Conservation (phyloP, 2,888 invertebrate species). For the Sarcophaga variegata region DNA sequence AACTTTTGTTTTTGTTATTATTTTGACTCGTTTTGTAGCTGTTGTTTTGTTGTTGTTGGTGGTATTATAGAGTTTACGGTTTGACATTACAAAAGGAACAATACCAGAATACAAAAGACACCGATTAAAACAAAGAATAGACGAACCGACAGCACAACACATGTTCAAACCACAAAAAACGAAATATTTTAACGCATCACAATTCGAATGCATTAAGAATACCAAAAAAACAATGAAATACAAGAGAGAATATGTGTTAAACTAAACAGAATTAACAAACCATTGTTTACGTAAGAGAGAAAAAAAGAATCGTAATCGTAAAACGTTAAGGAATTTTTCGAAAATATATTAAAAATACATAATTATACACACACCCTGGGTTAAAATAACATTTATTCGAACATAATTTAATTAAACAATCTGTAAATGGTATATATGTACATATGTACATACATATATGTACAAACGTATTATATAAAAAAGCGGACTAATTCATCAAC, state of each 20-base stretch:
- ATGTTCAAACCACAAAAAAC: slow-evolving; percentile 34
- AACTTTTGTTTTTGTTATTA: slow-evolving; percentile 8
- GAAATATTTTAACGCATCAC: slow-evolving; percentile 18
- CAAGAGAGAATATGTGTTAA: background rate
- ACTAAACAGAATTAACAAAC: slow-evolving; percentile 4
- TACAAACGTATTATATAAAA: background rate
- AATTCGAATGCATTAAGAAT: slow-evolving; percentile 33
- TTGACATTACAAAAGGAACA: slow-evolving; percentile 19
- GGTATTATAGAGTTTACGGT: background rate
- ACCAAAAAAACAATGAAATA: slow-evolving; percentile 15
- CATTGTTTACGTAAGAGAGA: slow-evolving; percentile 2
- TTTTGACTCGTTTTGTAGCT: background rate
- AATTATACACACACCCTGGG: background rate
- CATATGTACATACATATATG: background rate
- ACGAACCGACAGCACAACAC: slow-evolving; percentile 1
- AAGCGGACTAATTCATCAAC: too few relatives aligned
- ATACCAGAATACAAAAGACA: slow-evolving; percentile 32
- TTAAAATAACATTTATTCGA: background rate
- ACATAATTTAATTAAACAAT: background rate
- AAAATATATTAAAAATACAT: background rate
- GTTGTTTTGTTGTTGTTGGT: background rate
- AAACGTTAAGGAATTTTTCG: slow-evolving; percentile 7
- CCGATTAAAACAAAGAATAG: slow-evolving; percentile 13
- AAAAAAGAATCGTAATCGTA: background rate
- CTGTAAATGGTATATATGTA: background rate